These are phyloP conservation scores for Montipora capitata DNA, from an alignment of 92 coral and sea anemone genomes.

Conservation along the genomic window DNA sequence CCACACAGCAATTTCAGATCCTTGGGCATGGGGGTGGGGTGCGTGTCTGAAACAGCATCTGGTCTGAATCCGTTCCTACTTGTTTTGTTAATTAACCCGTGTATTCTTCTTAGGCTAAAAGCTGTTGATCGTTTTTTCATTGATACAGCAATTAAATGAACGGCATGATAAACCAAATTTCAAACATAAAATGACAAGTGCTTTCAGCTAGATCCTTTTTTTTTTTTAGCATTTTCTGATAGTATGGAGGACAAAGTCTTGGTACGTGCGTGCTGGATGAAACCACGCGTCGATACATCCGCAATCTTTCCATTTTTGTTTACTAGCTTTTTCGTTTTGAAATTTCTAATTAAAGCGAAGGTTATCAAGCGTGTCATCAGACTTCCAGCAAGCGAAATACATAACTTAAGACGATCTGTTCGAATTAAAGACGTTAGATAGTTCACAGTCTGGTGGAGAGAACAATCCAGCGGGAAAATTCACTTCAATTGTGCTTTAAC, in stretches of 20 bases:
- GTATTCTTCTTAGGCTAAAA: no score
- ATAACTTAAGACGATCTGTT: not conserved
- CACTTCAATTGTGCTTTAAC: no score
- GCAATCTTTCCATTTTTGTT: not conserved
- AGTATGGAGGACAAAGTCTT: not conserved
- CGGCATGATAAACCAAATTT: not conserved
- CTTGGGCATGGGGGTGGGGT: no score
- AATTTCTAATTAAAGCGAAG: not conserved
- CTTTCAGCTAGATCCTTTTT: not conserved
- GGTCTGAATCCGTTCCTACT: no score
- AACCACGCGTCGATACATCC: not conserved
- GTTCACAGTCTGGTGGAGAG: not conserved
- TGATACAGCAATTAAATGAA: no score
- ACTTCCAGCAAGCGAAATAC: slow-evolving; percentile 1
- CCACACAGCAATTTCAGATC: no score
- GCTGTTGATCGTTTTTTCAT: no score
- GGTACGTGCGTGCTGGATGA: not conserved
- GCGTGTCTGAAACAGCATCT: no score
- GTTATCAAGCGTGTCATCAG: slow-evolving; percentile 42
- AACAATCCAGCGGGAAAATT: not conserved
- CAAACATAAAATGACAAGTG: not conserved
- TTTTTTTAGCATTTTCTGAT: not conserved
- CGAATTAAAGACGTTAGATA: not conserved
- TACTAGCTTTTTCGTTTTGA: not conserved
- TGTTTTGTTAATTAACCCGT: no score